Conservation (phyloP, 1,140 invertebrate species). For the Linepithema humile region DNA sequence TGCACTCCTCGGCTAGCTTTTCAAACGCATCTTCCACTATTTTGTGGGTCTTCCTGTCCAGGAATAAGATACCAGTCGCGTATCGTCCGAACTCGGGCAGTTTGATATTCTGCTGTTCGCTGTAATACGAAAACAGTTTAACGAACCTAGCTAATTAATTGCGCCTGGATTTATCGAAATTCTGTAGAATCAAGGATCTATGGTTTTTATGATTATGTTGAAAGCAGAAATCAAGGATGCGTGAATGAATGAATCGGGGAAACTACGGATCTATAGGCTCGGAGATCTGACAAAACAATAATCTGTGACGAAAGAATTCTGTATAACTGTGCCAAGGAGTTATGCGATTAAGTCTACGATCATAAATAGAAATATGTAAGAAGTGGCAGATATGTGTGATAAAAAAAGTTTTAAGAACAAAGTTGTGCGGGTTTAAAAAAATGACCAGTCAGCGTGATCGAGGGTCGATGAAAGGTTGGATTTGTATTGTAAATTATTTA, state of each 20-base stretch:
- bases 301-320: slow-evolving; percentile 8
- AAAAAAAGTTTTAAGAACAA: background rate
- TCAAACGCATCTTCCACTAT: slow-evolving; percentile 93
- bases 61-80: slow-evolving; percentile 97
- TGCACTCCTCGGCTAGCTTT: slow-evolving; percentile 91
- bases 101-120: slow-evolving; percentile 89
- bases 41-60: slow-evolving; percentile 93
- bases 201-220: background rate
- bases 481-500: background rate
- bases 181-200: background rate
- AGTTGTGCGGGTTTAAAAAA: background rate
- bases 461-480: background rate
- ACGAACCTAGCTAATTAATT: background rate
- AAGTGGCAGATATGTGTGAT: background rate
- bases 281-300: background rate
- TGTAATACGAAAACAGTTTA: slow-evolving; percentile 58
- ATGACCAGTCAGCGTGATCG: background rate
- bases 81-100: slow-evolving; percentile 95
- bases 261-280: background rate
- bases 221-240: background rate
- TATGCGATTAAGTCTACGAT: background rate
- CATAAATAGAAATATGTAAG: background rate
- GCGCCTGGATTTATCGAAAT: background rate
- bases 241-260: background rate
- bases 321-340: slow-evolving; percentile 5